Conservation (phyloP, 2,113 vertebrate species). For the Sapajus apella region DNA sequence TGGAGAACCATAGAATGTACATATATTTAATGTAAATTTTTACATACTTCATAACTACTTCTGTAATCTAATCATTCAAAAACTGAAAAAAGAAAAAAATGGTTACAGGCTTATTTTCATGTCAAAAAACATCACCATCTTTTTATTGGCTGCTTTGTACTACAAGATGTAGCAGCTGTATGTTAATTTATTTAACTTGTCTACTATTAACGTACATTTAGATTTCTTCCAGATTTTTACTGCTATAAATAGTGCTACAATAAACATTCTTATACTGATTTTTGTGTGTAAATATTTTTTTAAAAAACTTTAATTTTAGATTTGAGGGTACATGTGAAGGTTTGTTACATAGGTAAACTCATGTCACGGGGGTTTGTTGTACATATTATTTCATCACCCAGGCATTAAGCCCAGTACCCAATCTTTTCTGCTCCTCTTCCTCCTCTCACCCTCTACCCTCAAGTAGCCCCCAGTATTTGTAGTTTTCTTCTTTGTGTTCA, state of each 20-base stretch:
- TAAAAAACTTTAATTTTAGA: too few relatives aligned
- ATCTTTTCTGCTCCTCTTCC: too few relatives aligned
- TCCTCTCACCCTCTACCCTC: too few relatives aligned
- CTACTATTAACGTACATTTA: background rate
- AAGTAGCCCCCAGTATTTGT: too few relatives aligned
- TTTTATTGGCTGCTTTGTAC: background rate
- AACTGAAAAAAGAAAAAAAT: background rate
- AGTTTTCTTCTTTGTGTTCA: too few relatives aligned
- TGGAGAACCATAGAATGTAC: background rate
- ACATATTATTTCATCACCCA: too few relatives aligned
- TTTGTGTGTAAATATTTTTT: background rate
- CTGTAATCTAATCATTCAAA: background rate
- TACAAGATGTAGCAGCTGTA: background rate
- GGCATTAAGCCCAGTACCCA: too few relatives aligned
- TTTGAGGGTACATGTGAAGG: too few relatives aligned
- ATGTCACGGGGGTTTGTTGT: too few relatives aligned
- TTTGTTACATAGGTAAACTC: too few relatives aligned
- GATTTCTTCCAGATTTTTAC: background rate
- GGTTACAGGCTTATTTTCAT: background rate
- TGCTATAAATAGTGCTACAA: background rate
- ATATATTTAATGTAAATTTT: background rate
- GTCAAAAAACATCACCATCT: background rate
- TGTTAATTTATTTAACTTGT: background rate
- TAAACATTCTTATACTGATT: background rate
- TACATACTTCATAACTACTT: background rate